Evolutionary conservation across 35 echinoderm and acorn worm species (phyloP).

Genomic region (Ophioderma brevispina): DNA sequence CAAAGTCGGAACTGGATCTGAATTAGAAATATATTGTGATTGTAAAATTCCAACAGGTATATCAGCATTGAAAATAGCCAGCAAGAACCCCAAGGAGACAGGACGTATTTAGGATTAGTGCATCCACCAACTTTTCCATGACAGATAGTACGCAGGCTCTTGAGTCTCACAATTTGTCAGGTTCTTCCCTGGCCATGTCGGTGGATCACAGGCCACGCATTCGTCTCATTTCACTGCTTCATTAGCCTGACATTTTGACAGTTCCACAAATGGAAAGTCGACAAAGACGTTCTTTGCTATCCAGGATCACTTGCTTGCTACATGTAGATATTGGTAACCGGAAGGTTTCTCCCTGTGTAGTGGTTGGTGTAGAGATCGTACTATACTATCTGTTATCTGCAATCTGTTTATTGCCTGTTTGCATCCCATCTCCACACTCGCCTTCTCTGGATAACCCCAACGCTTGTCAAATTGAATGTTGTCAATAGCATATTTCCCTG

Average conservation of each 20-base stretch:
- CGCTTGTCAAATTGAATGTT: conserved; percentile 13
- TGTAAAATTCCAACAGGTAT: conserved; percentile 45
- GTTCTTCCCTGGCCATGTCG: conserved; percentile 36
- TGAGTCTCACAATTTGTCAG: conserved; percentile 48
- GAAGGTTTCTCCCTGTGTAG: not conserved
- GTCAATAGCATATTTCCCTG: conserved; percentile 64
- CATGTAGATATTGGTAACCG: conserved; percentile 60
- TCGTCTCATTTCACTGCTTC: conserved; percentile 59
- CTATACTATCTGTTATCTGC: not conserved
- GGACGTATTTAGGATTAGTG: not conserved
- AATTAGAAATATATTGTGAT: conserved; percentile 12
- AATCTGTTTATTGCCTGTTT: not conserved
- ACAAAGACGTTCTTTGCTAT: conserved; percentile 18
- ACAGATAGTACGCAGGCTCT: conserved; percentile 31
- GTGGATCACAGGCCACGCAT: conserved; percentile 49
- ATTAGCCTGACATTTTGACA: conserved; percentile 53
- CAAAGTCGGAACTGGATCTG: conserved; percentile 44
- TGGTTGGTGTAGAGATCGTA: conserved; percentile 64
- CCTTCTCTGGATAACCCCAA: not conserved
- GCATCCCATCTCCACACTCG: conserved; percentile 25
- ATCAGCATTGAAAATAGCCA: not conserved
- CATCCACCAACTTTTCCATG: conserved; percentile 16
- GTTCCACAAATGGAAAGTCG: conserved; percentile 70
- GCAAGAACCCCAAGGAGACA: conserved; percentile 14
- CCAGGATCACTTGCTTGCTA: conserved; percentile 58